Evolutionary conservation across 2,888 invertebrate genomes (phyloP).

Genomic region (Perdita meconis): DNA sequence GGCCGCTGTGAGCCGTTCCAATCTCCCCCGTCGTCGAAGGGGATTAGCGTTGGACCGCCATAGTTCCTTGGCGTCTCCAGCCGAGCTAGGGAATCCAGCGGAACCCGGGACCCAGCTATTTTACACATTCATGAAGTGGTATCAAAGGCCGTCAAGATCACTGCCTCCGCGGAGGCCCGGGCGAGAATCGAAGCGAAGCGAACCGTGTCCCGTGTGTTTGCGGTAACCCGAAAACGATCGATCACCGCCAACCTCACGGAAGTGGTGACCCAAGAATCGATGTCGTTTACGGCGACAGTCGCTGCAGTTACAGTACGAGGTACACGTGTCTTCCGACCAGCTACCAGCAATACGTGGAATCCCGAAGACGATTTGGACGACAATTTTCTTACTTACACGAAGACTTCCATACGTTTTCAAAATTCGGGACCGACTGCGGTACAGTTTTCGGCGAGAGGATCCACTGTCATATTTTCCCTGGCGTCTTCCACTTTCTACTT

Average conservation of each 20-base stretch:
- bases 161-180: slow-evolving; percentile 68
- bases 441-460: too few species aligned
- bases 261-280: slow-evolving; percentile 73
- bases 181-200: slow-evolving; percentile 77
- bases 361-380: too few species aligned
- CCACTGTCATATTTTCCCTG: too few species aligned
- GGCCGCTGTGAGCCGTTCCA: slow-evolving; percentile 35
- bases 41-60: slow-evolving; percentile 31
- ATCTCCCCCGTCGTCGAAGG: slow-evolving; percentile 35
- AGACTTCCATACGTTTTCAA: too few species aligned
- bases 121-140: slow-evolving; percentile 82
- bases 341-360: not conserved
- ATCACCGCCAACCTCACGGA: slow-evolving; percentile 74
- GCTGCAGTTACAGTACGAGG: slow-evolving; percentile 54
- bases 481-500: too few species aligned
- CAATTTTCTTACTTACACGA: too few species aligned
- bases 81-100: slow-evolving; percentile 45
- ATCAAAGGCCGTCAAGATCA: slow-evolving; percentile 81
- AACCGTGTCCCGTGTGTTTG: slow-evolving; percentile 81
- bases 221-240: slow-evolving; percentile 83
- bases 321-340: slow-evolving; percentile 50
- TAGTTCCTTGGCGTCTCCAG: slow-evolving; percentile 21
- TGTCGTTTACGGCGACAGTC: slow-evolving; percentile 67
- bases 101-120: slow-evolving; percentile 67
- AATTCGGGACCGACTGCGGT: too few species aligned